Conservation (phyloP, 2,113 vertebrate species). For the Recurvirostra avosetta region DNA sequence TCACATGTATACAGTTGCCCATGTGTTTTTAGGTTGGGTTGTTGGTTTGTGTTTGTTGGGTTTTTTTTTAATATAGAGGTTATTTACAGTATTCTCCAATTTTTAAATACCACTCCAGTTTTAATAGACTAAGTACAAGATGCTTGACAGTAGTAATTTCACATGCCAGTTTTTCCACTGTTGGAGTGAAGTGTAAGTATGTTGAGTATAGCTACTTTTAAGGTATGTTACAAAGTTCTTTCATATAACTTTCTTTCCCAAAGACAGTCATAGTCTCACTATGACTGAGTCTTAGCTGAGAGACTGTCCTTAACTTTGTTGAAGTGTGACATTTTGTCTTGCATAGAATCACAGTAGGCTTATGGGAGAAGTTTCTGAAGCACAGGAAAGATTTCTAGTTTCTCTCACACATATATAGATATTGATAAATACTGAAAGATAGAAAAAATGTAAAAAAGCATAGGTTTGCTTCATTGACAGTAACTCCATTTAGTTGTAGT, state of each 20-base stretch:
- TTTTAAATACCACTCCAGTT: not conserved
- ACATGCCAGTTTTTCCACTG: not conserved
- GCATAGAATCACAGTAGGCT: not conserved
- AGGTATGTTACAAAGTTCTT: not conserved
- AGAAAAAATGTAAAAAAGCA: not conserved
- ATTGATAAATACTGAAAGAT: not conserved
- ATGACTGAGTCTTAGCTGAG: not conserved
- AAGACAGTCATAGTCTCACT: not conserved
- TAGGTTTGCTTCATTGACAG: not conserved
- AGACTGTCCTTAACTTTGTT: not conserved
- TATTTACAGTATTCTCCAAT: not conserved
- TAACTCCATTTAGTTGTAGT: not conserved
- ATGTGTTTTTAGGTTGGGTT: not conserved
- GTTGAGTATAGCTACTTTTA: not conserved
- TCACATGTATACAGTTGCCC: not conserved
- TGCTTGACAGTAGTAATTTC: not conserved
- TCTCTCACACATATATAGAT: not conserved
- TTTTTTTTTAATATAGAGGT: not conserved
- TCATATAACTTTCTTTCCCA: not conserved
- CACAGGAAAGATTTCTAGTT: not conserved
- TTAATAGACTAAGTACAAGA: not conserved
- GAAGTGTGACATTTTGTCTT: not conserved
- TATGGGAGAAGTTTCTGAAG: not conserved
- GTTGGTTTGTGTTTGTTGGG: not conserved
- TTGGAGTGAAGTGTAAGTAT: not conserved